phyloP scores from a whole-genome alignment of 2,797 vertebrate species.

The Anas capensis region DNA sequence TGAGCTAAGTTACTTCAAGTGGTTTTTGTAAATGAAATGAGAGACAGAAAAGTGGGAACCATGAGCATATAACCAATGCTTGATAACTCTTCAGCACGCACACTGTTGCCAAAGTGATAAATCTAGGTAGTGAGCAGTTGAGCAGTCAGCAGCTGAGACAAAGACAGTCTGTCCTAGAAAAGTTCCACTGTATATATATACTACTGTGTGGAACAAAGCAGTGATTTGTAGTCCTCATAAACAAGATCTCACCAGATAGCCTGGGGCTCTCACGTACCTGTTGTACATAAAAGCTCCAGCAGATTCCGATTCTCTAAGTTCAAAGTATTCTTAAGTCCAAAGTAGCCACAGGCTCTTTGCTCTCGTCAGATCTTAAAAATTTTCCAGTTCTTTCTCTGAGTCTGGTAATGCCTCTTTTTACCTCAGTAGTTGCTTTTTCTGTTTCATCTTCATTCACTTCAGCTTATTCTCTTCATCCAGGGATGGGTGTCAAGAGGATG shows the following conservation, averaged over 20 bases:
- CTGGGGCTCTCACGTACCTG: background rate
- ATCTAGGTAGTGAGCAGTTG: background rate
- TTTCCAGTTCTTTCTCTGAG: background rate
- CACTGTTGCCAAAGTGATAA: conserved; percentile 30
- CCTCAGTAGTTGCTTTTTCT: background rate
- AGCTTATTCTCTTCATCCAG: background rate
- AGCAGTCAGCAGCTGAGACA: conserved; percentile 31
- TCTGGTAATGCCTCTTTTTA: background rate
- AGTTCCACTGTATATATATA: background rate
- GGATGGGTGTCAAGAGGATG: no score
- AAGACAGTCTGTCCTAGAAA: conserved; percentile 43
- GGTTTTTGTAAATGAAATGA: conserved; percentile 26
- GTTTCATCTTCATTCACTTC: background rate
- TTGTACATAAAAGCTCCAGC: background rate
- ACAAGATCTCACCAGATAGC: background rate
- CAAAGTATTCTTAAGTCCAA: background rate
- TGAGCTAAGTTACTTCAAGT: conserved; percentile 35
- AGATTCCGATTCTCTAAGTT: background rate
- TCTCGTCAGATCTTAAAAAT: background rate
- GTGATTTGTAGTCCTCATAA: conserved; percentile 1
- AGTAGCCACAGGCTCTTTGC: background rate
- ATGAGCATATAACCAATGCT: background rate
- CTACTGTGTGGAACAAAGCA: background rate
- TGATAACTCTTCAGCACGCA: background rate
- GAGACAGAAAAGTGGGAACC: conserved; percentile 7